phyloP scores from a whole-genome alignment of 2,113 vertebrate species.

The Felis chaus region DNA sequence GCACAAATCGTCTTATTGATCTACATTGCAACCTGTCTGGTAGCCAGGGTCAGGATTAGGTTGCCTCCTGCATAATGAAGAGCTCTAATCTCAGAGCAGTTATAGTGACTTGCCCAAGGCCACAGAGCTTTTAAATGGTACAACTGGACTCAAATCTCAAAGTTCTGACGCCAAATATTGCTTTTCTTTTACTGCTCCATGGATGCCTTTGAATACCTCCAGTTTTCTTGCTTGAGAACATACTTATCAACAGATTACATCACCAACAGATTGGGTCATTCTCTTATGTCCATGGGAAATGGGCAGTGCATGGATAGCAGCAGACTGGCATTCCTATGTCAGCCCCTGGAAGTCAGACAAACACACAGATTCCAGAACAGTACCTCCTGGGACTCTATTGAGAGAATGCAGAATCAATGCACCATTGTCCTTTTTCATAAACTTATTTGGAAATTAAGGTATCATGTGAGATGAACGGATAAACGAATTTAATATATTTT shows the following conservation, averaged over 20 bases:
- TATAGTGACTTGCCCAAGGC: neutral
- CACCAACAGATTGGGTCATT: neutral
- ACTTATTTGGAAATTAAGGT: slow-evolving; percentile 11
- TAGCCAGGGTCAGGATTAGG: neutral
- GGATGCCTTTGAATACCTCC: neutral
- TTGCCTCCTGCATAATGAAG: neutral
- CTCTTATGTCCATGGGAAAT: neutral
- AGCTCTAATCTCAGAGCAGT: neutral
- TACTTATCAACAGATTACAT: neutral
- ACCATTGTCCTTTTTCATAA: neutral
- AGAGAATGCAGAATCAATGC: neutral
- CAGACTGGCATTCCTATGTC: neutral
- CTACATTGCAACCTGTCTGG: neutral
- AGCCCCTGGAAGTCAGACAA: neutral
- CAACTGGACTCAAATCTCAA: neutral
- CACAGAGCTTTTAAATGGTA: neutral
- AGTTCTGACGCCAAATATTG: neutral
- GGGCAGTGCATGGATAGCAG: no score
- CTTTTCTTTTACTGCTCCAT: neutral
- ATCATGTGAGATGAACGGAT: neutral
- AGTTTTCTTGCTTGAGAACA: neutral
- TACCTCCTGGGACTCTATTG: neutral
- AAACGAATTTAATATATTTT: neutral
- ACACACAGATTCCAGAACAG: neutral
- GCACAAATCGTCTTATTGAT: neutral